Base-by-base conservation (phyloP, 2,888 invertebrate species). In the Drosophila aldrichi region DNA sequence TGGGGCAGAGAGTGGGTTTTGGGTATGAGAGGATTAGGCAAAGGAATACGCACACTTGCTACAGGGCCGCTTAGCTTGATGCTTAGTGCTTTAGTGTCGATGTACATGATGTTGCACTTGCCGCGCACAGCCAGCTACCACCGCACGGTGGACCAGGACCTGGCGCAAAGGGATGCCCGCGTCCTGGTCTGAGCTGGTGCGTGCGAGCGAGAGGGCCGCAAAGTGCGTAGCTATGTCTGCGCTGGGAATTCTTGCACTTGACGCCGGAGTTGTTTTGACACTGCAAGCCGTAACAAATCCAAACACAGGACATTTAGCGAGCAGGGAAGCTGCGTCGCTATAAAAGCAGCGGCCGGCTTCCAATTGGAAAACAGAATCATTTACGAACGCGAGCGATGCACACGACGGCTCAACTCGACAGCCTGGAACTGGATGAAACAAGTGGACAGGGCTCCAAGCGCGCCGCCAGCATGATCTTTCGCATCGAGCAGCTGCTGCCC, bases 231-330 rank as follows among this genome's bases (percentile, higher is more conserved):
- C 86, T 77, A 89, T 86, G 86, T 83, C 74, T 64, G 68, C 56
- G 80, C 88, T 93, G 93, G 92, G 93, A 93, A 91, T 91, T 92
- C 89, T 88, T 92, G 91, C 93, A 93, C 93, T 93, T 93, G 93
- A 91, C 86, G 77, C 72, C 72, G 20, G 69, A 79, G 81, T 34
- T 91, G 88, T 90, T 91, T 87, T 91, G 90, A 89, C 90, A 90
- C 79, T 90, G 91, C 91, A 89, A 90, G 90, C 91, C 91, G 91
- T 88, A 91, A 52, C 52, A 52, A 52, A 52, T 52, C 52, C 56
- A 41, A 34, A 16, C 18, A 41, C 41, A 49, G 48, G 48, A 49
- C 48, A 16, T 43, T 22, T 20, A 8, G 59, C 16, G 52, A 52
- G n/a, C 25, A 40, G 40, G 81, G 80, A 76, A 75, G 87, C 85